Evolutionary conservation across 2,113 vertebrate genomes (phyloP).

Genomic region (Oncorhynchus nerka): DNA sequence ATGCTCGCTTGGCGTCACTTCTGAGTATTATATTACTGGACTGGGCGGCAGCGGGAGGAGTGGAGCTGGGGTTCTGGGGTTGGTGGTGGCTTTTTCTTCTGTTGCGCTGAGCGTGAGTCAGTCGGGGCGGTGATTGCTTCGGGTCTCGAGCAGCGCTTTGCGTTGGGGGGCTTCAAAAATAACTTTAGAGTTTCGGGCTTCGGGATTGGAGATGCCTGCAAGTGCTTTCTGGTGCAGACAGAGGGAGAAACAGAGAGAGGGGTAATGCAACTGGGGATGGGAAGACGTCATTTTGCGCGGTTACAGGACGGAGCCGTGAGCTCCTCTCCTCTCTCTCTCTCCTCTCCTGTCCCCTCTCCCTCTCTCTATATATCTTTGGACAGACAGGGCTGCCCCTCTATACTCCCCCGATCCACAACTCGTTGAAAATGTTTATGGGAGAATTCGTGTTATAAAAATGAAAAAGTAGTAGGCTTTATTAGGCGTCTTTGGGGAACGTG

Average conservation of each 20-base stretch:
- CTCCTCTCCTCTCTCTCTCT: constrained; percentile 45
- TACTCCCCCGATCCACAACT: too few species aligned
- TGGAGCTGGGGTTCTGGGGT: not conserved
- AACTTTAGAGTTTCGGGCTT: constrained; percentile 51
- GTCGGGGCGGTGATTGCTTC: constrained; percentile 46
- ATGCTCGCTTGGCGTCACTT: constrained; percentile 63
- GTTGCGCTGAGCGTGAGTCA: constrained; percentile 24
- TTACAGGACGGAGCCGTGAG: constrained; percentile 5
- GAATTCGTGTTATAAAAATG: too few species aligned
- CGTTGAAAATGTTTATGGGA: too few species aligned
- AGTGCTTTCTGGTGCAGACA: constrained; percentile 59
- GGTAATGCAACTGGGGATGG: constrained; percentile 62
- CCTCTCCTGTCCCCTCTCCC: constrained; percentile 24
- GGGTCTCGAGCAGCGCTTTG: constrained; percentile 61
- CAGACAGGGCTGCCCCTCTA: too few species aligned
- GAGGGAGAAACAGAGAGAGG: not conserved
- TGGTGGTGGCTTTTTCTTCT: constrained; percentile 49
- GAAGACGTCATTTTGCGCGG: constrained; percentile 70
- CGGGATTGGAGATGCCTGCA: constrained; percentile 62
- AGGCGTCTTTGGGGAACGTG: too few species aligned
- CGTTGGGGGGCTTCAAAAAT: constrained; percentile 34
- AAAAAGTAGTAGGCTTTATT: too few species aligned
- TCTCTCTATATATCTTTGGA: not conserved
- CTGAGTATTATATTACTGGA: constrained; percentile 43
- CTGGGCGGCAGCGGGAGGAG: constrained; percentile 41